Evolutionary conservation across 2,888 invertebrate genomes (phyloP), one percentile per base, ranked within the genome.

Genomic region (Drosophila mulleri): DNA sequence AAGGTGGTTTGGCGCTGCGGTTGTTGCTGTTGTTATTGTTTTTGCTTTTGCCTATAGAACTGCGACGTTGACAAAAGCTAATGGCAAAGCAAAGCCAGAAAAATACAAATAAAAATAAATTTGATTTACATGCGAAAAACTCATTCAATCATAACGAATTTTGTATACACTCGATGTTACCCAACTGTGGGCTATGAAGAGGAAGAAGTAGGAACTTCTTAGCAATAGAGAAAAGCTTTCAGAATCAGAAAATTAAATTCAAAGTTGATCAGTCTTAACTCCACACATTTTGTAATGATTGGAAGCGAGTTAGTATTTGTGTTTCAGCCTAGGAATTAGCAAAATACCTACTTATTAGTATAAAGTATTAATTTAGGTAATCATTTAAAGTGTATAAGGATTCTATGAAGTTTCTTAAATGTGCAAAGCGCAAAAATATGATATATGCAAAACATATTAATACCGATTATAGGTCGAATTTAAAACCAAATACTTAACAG

Each of bases 21-120:
- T 39, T 67, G 48, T 63, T 59, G 26, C 26, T 64, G 18, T 20
- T 20, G 11, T 11, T 42, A 3, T 26, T 64, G 50, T 50, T 53
- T 59, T 71, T 66, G 66, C 47, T 64, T 59, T 72, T 52, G 69
- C 39, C 32, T 64, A 29, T 71, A 72, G 39, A 77, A 75, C 62
- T 83, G 83, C 88, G 83, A 80, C 80, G 88, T 83, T 83, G 86
- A 88, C 88, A 83, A 70, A 82, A 82, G 57, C 45, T 56, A 65
- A 74, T 73, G 56, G 52, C 69, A 72, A 74, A 73, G 67, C 57
- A 65, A 72, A 76, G 67, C 26, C 57, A 80, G 32, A 59, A 67
- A 62, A 59, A 61, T 11, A 11, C 59, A 57, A 44, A 64, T 11
- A 11, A 62, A 57, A 44, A 62, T 53, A 56, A 20, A 26, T 66